Percentiles rank a stretch among this genome's conserved stretches.
These are phyloP conservation scores for Agraylea sexmaculata DNA, from an alignment of 1,140 invertebrate species.

Conservation along the genomic window DNA sequence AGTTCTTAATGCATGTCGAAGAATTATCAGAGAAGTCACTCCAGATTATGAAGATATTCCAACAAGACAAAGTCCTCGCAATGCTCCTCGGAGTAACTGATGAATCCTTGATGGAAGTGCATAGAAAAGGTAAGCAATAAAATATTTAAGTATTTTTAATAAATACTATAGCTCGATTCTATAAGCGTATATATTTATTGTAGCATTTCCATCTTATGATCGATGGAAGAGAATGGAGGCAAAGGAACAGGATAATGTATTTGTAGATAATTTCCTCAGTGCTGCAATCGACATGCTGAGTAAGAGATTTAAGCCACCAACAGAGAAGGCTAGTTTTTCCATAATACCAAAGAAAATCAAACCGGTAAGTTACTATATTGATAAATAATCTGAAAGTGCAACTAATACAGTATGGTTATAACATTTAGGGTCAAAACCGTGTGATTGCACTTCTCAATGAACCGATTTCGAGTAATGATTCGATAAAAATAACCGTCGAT, in stretches of 20 bases:
- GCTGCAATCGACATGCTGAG: constrained; percentile 64
- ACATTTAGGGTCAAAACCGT: constrained; percentile 61
- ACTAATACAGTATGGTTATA: neutral
- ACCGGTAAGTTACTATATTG: constrained; percentile 43
- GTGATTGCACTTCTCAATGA: constrained; percentile 68
- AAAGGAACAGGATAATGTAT: constrained; percentile 66
- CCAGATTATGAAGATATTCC: constrained; percentile 48
- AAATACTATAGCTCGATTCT: constrained; percentile 31
- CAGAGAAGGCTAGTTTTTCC: constrained; percentile 58
- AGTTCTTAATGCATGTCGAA: constrained; percentile 49
- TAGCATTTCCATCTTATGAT: constrained; percentile 55
- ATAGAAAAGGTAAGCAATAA: constrained; percentile 41
- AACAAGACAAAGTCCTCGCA: constrained; percentile 58
- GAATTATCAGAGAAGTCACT: constrained; percentile 41
- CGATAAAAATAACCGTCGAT: constrained; percentile 60
- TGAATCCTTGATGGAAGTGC: constrained; percentile 45
- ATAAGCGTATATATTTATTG: constrained; percentile 24
- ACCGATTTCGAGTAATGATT: constrained; percentile 60
- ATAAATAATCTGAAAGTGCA: constrained; percentile 2
- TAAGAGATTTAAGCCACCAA: constrained; percentile 43
- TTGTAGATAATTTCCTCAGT: constrained; percentile 66
- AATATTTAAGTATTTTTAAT: constrained; percentile 28
- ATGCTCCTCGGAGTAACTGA: constrained; percentile 66
- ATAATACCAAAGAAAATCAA: constrained; percentile 70
- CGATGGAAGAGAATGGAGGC: constrained; percentile 66